Evolutionary conservation across 2,113 vertebrate genomes (phyloP).

Genomic region (Barbus barbus): DNA sequence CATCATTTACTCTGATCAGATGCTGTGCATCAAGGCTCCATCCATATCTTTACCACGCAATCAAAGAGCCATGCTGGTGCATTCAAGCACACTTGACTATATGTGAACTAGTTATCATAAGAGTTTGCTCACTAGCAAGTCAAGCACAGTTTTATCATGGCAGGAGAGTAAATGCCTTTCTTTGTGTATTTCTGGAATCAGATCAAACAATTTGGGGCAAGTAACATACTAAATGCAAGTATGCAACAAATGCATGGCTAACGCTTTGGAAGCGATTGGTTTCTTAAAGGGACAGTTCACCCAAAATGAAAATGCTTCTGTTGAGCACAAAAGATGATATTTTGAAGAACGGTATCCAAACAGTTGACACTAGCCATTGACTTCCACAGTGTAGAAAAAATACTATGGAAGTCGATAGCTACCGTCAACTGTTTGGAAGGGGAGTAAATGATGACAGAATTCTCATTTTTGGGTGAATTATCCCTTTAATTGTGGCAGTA

Average conservation of each 20-base stretch:
- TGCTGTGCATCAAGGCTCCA: neutral
- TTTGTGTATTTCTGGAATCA: neutral
- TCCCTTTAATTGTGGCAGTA: neutral
- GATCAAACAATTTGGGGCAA: neutral
- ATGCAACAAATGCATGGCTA: neutral
- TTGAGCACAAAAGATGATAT: too few species aligned
- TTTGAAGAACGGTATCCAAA: too few species aligned
- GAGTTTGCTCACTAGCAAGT: neutral
- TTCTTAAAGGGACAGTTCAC: too few species aligned
- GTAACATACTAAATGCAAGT: neutral
- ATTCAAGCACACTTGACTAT: neutral
- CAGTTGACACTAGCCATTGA: too few species aligned
- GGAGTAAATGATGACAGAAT: too few species aligned
- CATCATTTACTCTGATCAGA: neutral
- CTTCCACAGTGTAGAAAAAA: too few species aligned
- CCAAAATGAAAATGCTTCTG: too few species aligned
- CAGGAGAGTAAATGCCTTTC: constrained; percentile 10
- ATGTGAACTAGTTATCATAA: neutral
- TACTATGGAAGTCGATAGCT: too few species aligned
- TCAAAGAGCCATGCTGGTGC: neutral
- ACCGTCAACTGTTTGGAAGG: too few species aligned
- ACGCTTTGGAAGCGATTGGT: neutral
- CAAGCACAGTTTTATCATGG: neutral
- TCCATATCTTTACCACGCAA: constrained; percentile 3
- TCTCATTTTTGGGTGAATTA: too few species aligned